Percentiles rank a stretch among this genome's conserved stretches.
These are phyloP conservation scores for Yponomeuta cagnagella DNA, from an alignment of 2,888 invertebrate genomes.

Conservation along the genomic window DNA sequence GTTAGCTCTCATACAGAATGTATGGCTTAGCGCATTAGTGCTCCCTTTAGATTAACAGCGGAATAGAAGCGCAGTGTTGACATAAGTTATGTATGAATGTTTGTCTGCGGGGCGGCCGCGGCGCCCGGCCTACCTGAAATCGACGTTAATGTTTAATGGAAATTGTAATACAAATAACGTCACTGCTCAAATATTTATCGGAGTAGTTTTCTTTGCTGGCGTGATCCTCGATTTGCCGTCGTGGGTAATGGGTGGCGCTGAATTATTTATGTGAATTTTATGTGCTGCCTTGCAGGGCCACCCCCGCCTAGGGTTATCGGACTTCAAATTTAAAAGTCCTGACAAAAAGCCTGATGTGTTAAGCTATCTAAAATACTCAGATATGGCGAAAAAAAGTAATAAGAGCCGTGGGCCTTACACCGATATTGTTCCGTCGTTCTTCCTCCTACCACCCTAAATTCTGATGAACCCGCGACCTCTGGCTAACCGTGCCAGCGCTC, in stretches of 20 bases:
- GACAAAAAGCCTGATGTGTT: too few species aligned
- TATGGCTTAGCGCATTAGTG: slow-evolving; percentile 46
- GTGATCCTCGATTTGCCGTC: slow-evolving; percentile 34
- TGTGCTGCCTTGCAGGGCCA: slow-evolving; percentile 44
- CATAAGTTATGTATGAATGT: slow-evolving; percentile 53
- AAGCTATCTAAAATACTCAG: too few species aligned
- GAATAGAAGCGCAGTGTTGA: slow-evolving; percentile 41
- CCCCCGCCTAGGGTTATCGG: slow-evolving; percentile 42
- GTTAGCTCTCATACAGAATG: slow-evolving; percentile 46
- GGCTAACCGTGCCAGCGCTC: too few species aligned
- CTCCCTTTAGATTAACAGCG: slow-evolving; percentile 53
- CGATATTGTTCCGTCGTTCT: too few species aligned
- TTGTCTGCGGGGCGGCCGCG: slow-evolving; percentile 34
- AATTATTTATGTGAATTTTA: slow-evolving; percentile 70
- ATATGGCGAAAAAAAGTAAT: too few species aligned
- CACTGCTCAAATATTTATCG: slow-evolving; percentile 63
- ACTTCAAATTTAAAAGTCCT: too few species aligned
- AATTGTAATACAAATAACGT: slow-evolving; percentile 74
- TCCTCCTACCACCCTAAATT: too few species aligned
- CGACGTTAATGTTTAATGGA: slow-evolving; percentile 67
- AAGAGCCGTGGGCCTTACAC: too few species aligned
- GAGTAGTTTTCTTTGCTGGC: slow-evolving; percentile 54
- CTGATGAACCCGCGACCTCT: too few species aligned
- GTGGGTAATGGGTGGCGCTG: slow-evolving; percentile 56
- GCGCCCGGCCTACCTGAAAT: slow-evolving; percentile 43